Percentiles rank a stretch among this genome's conserved stretches.
These are phyloP conservation scores for Suricata suricatta DNA, from an alignment of 2,113 vertebrate genomes.

Conservation along the genomic window DNA sequence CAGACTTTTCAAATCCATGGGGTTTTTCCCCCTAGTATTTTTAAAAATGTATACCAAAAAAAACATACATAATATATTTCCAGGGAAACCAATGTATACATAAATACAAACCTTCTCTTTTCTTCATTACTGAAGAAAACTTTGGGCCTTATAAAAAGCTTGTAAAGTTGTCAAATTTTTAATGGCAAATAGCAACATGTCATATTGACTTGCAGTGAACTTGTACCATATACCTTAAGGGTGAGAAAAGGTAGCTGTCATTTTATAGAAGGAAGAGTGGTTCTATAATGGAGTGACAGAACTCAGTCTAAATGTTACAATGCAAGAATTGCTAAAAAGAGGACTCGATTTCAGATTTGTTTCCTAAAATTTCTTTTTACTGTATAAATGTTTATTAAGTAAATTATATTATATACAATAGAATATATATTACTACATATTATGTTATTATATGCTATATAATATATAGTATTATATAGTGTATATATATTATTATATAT, in stretches of 20 bases:
- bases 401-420: neutral
- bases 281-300: slow-evolving; percentile 71
- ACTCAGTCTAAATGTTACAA: slow-evolving; percentile 53
- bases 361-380: slow-evolving; percentile 8
- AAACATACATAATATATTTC: neutral
- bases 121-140: neutral
- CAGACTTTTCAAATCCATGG: neutral
- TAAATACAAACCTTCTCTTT: neutral
- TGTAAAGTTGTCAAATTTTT: slow-evolving; percentile 39
- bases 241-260: slow-evolving; percentile 63
- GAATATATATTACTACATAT: too few species aligned
- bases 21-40: neutral
- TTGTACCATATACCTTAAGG: slow-evolving; percentile 68
- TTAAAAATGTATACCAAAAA: neutral
- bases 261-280: slow-evolving; percentile 58
- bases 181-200: slow-evolving; percentile 55
- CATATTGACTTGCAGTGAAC: slow-evolving; percentile 73
- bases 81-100: neutral
- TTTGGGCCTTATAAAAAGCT: neutral
- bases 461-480: neutral
- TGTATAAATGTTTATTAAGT: slow-evolving; percentile 60
- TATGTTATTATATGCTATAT: too few species aligned
- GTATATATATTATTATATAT: neutral
- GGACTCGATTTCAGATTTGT: neutral
- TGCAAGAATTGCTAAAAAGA: neutral